Conservation (phyloP, 2,888 invertebrate genomes). For the Cataglyphis altisquamis region DNA sequence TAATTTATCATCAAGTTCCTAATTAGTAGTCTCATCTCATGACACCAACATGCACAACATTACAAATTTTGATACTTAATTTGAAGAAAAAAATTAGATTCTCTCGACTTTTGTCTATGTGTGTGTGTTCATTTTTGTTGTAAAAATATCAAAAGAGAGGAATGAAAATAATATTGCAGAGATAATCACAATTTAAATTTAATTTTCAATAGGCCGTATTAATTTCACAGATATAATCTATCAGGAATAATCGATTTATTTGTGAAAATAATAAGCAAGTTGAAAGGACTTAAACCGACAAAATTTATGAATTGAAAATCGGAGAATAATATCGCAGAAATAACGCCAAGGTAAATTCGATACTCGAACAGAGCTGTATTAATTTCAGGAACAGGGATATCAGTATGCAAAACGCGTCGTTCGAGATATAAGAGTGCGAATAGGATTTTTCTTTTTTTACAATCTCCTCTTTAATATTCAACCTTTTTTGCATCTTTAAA, state of each 20-base stretch:
- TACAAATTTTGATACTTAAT: constrained; percentile 32
- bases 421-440: constrained; percentile 25
- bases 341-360: constrained; percentile 27
- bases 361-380: constrained; percentile 32
- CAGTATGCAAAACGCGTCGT: constrained; percentile 29
- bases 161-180: neutral
- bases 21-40: constrained; percentile 32
- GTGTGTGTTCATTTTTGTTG: neutral
- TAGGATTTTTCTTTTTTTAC: neutral
- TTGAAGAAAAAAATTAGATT: constrained; percentile 1
- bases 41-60: neutral
- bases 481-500: constrained; percentile 16
- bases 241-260: constrained; percentile 12
- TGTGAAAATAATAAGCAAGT: neutral
- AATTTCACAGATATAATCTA: constrained; percentile 3
- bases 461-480: constrained; percentile 32
- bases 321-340: constrained; percentile 28
- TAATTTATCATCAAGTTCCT: constrained; percentile 41
- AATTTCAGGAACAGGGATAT: constrained; percentile 37
- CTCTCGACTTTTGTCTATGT: neutral
- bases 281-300: constrained; percentile 1
- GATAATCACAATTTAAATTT: neutral
- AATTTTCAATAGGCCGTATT: neutral
- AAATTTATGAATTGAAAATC: constrained; percentile 29
- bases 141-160: neutral